These are phyloP conservation scores for Lasaia peninsularis DNA, from an alignment of 1,140 invertebrate species.

Conservation along the genomic window DNA sequence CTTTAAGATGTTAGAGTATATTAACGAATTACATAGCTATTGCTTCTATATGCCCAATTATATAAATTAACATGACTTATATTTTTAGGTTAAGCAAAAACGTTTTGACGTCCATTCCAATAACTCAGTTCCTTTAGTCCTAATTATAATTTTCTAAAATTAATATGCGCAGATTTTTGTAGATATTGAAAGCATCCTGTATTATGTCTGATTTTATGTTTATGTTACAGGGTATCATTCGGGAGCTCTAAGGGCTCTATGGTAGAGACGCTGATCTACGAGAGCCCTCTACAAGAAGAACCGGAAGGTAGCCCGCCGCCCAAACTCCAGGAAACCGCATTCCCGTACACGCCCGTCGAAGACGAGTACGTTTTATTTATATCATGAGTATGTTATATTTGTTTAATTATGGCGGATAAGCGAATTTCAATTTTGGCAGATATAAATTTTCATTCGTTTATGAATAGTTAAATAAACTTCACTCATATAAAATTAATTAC, in stretches of 20 bases:
- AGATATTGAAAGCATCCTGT: too few relatives aligned
- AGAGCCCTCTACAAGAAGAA: slow-evolving; percentile 86
- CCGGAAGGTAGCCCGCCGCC: slow-evolving; percentile 76
- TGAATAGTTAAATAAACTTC: too few relatives aligned
- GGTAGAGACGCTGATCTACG: slow-evolving; percentile 94
- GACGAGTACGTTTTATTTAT: slow-evolving; percentile 79
- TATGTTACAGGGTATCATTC: slow-evolving; percentile 88
- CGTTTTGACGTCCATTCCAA: too few relatives aligned
- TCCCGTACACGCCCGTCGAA: slow-evolving; percentile 70
- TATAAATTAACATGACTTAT: too few relatives aligned
- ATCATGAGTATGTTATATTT: slow-evolving; percentile 60
- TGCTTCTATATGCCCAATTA: too few relatives aligned
- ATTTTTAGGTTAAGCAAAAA: too few relatives aligned
- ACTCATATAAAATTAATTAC: too few relatives aligned
- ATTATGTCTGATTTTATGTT: background rate
- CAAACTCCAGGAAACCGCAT: slow-evolving; percentile 60
- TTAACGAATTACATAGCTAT: too few relatives aligned
- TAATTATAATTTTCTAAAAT: background rate
- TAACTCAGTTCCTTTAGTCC: too few relatives aligned
- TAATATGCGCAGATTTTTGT: background rate
- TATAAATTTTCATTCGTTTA: too few relatives aligned
- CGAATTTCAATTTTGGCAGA: slow-evolving; percentile 20
- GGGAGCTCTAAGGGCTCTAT: slow-evolving; percentile 96
- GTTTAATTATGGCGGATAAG: slow-evolving; percentile 37
- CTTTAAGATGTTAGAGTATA: too few relatives aligned